Percentiles rank a stretch among this genome's conserved stretches.
phyloP scores from a whole-genome alignment of 2,797 vertebrate species.

The Hippocampus kuda region DNA sequence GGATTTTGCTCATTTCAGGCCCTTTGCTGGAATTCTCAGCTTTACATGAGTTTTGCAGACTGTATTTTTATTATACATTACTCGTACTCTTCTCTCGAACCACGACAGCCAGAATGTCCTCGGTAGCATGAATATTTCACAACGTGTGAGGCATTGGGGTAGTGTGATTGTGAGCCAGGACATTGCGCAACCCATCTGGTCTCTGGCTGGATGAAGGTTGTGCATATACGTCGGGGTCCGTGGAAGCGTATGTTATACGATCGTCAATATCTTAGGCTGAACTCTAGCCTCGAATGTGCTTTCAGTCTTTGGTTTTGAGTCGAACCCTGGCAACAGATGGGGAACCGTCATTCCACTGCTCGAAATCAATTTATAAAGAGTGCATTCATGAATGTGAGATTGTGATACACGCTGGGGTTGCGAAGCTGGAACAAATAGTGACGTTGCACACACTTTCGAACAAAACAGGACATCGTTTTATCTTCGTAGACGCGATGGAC shows the following conservation, averaged over 20 bases:
- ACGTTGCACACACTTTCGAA: background rate
- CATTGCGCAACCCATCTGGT: background rate
- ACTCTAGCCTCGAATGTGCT: background rate
- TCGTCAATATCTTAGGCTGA: background rate
- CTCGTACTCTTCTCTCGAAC: too few relatives aligned
- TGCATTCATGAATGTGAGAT: background rate
- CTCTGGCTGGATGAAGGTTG: background rate
- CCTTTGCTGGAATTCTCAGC: background rate
- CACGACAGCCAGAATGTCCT: background rate
- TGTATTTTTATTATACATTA: too few relatives aligned
- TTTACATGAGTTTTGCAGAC: too few relatives aligned
- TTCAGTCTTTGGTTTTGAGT: background rate
- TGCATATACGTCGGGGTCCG: background rate
- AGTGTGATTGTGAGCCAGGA: background rate
- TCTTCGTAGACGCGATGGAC: too few relatives aligned
- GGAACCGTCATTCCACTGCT: background rate
- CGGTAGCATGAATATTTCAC: slow-evolving; percentile 3
- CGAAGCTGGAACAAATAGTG: background rate
- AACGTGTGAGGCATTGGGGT: background rate
- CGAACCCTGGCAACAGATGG: background rate
- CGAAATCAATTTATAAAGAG: background rate
- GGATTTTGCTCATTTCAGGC: slow-evolving; percentile 24
- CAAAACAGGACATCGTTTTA: background rate
- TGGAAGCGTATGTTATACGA: background rate
- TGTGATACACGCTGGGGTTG: background rate